Base-by-base conservation (phyloP, 2,888 invertebrate species). In the Cacoxenus indagator region DNA sequence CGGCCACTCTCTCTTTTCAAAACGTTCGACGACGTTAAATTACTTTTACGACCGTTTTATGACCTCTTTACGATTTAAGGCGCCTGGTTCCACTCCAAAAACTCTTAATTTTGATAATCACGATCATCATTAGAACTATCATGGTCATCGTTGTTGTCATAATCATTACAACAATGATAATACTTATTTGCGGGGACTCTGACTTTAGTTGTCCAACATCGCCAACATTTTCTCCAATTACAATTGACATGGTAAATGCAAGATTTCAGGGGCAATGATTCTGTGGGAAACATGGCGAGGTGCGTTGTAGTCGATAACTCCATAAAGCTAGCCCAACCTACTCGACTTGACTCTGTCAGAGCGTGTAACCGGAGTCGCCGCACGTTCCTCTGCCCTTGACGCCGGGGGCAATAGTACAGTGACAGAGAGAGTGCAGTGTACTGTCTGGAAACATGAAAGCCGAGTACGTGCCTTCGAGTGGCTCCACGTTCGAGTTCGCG, bases 21-120 rank as follows among this genome's bases (percentile, higher is more conserved):
- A 24, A 43, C n/a, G 22, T 64, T 51, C 27, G 70, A 73, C 43
- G 82, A 79, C 85, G 78, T 86, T 83, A 86, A 84, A 81, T 79
- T 80, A 73, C 76, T 85, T 86, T 83, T 81, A 86, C 78, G 85
- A 82, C 75, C 78, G 74, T 86, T 86, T 86, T 87, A 86, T 86
- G 86, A 86, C 83, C 84, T 85, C 86, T 86, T 86, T 87, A 86
- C 84, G 84, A 82, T 82, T 85, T 85, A 79, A 84, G 77, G 78
- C 78, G 72, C 76, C 81, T 75, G 76, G 74, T 76, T 85, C 78
- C 72, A 77, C 73, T 75, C 73, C 75, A 74, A 76, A 77, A 78
- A 81, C 75, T 76, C 80, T 79, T 76, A 71, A 51, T 69, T 43
- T 31, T 68, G 69, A 67, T 70, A 46, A 45, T 67, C 68, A 17